These are phyloP conservation scores for Caenorhabditis angaria DNA, from an alignment of 2,888 invertebrate genomes.

Conservation along the genomic window DNA sequence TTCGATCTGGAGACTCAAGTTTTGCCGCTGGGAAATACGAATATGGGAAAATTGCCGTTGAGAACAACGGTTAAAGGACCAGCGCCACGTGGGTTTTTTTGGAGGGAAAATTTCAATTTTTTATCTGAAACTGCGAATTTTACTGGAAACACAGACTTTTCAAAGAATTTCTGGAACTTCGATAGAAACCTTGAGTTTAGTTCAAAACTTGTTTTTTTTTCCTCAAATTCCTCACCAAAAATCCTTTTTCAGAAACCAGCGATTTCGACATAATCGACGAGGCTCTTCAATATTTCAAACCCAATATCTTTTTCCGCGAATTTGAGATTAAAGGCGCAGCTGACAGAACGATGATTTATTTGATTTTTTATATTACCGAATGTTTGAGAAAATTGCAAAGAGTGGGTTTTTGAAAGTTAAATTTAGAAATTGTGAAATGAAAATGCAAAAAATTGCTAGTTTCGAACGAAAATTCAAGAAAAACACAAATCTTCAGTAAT, in stretches of 20 bases:
- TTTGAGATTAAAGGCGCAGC: slow-evolving; percentile 90
- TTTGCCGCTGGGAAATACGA: slow-evolving; percentile 79
- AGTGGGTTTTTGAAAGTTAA: slow-evolving; percentile 70
- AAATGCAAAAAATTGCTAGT: too few species aligned
- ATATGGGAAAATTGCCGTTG: slow-evolving; percentile 90
- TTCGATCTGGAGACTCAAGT: slow-evolving; percentile 80
- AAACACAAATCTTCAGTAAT: too few species aligned
- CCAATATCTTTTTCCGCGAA: slow-evolving; percentile 97
- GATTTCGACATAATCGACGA: slow-evolving; percentile 95
- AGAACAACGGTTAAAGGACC: slow-evolving; percentile 91
- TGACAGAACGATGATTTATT: slow-evolving; percentile 93
- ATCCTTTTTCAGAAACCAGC: slow-evolving; percentile 65
- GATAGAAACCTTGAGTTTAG: too few species aligned
- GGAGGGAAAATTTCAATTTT: too few species aligned
- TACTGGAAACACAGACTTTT: too few species aligned
- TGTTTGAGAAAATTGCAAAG: slow-evolving; percentile 92
- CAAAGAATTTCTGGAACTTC: too few species aligned
- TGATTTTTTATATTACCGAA: slow-evolving; percentile 95
- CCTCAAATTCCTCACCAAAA: too few species aligned
- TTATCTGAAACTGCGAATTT: too few species aligned
- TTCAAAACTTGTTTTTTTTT: too few species aligned
- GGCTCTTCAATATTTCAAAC: slow-evolving; percentile 94
- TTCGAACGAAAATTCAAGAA: too few species aligned
- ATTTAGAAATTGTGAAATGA: too few species aligned
- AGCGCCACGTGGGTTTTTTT: slow-evolving; percentile 84